Percentiles rank a stretch among this genome's conserved stretches.
Evolutionary conservation across 1,140 invertebrate species (phyloP).

Genomic region (Brachionus calyciflorus): DNA sequence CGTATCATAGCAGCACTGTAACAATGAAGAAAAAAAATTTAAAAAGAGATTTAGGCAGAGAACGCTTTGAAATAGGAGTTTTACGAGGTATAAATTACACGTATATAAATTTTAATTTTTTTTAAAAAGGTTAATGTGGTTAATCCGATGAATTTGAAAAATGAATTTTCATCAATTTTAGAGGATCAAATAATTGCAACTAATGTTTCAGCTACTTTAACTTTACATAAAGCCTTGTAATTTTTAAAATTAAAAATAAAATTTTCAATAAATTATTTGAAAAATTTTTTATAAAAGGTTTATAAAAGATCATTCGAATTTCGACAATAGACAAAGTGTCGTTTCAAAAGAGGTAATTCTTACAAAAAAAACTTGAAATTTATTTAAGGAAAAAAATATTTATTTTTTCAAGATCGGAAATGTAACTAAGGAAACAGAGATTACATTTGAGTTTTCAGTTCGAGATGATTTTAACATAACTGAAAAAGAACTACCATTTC

Average conservation of each 20-base stretch:
- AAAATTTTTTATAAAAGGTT: not conserved
- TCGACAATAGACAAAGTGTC: not conserved
- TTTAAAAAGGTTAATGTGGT: constrained; percentile 59
- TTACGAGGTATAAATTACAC: no score
- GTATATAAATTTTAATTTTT: not conserved
- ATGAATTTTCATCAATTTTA: constrained; percentile 56
- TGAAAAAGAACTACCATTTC: constrained; percentile 51
- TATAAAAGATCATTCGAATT: constrained; percentile 23
- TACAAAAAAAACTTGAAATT: not conserved
- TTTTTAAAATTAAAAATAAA: constrained; percentile 46
- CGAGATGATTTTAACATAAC: constrained; percentile 36
- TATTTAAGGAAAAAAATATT: not conserved
- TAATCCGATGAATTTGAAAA: constrained; percentile 55
- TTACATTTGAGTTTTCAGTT: constrained; percentile 58
- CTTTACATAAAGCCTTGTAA: constrained; percentile 56
- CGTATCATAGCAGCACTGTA: no score
- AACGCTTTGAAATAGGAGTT: no score
- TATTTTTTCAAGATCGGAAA: constrained; percentile 52
- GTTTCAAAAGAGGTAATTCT: not conserved
- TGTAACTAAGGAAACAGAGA: constrained; percentile 53
- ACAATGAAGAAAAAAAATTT: no score
- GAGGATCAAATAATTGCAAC: constrained; percentile 57
- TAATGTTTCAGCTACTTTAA: constrained; percentile 54
- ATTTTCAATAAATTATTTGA: not conserved
- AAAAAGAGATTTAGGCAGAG: no score